Base-by-base conservation (phyloP, 1,140 invertebrate genomes). In the Drosophila lacertosa region DNA sequence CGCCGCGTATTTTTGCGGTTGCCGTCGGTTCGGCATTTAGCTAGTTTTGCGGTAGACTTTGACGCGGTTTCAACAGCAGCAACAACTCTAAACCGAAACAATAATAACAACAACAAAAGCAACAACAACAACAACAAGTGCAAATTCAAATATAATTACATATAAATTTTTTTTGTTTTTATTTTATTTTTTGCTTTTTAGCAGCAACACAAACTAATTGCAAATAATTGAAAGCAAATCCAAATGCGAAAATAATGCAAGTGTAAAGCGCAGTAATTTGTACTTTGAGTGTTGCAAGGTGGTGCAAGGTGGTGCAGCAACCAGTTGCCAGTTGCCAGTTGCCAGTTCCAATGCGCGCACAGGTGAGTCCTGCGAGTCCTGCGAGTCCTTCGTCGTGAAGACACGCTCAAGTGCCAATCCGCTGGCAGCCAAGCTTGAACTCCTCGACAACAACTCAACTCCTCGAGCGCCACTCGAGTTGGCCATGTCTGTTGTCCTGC, bases 1-100 rank as follows among this genome's bases (percentile, higher is more conserved):
- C 33, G 15, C 45, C 53, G 32, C 15, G 15, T 11, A 7, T 35
- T 59, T 24, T 33, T 79, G 76, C 76, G 76, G 76, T 66, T 55
- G 59, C 44, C 74, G 62, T 45, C 60, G 59, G 39, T 29, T 51
- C 39, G 26, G 5, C 55, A 59, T 86, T 80, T 73, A 86, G 80
- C 80, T 86, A 80, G 81, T 84, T 84, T 81, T 81, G 81, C 24
- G 80, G 80, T 77, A 20, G 64, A 37, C 81, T 84, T 86, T 84
- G 77, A 73, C 72, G 81, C 62, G 79, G 79, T 82, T 72, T 74
- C 79, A 40, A 69, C 6, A 59, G 79, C 79, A 40, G 74, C 6
- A 59, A 76, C 65, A 82, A 83, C 78, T 83, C 74, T 62, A 54
- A 62, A 44, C 68, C 73, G 68, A 78, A 68, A 77, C 75, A 64